Evolutionary conservation across 2,113 vertebrate species (phyloP).

Genomic region (Abramis brama): DNA sequence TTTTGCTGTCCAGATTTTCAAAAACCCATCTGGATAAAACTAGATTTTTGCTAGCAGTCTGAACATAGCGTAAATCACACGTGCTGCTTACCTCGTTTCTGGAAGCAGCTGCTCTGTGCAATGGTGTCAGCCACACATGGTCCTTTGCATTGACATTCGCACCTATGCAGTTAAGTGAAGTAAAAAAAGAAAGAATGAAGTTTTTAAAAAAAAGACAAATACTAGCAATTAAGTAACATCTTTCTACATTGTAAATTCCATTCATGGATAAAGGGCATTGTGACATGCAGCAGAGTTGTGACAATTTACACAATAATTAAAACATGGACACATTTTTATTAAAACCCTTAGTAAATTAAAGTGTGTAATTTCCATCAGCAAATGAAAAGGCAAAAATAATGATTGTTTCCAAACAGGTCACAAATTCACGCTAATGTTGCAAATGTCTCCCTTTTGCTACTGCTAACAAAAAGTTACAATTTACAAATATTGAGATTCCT

Average conservation of each 20-base stretch:
- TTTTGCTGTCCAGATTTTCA: no score
- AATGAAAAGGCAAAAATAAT: background rate
- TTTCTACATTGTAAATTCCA: background rate
- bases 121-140: constrained; percentile 88
- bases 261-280: background rate
- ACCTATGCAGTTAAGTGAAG: constrained; percentile 70
- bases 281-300: background rate
- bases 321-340: background rate
- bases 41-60: background rate
- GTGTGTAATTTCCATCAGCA: background rate
- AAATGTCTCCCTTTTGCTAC: background rate
- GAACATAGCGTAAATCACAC: background rate
- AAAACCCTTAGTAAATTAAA: background rate
- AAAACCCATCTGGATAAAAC: background rate
- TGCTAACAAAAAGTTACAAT: background rate
- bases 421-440: background rate
- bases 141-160: constrained; percentile 93
- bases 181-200: background rate
- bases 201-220: background rate
- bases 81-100: constrained; percentile 83
- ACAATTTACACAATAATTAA: background rate
- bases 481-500: background rate
- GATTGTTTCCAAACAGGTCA: background rate
- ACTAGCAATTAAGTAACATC: background rate
- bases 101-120: constrained; percentile 92